Conservation (phyloP, 2,797 vertebrate species). For the Bufotes viridis region DNA sequence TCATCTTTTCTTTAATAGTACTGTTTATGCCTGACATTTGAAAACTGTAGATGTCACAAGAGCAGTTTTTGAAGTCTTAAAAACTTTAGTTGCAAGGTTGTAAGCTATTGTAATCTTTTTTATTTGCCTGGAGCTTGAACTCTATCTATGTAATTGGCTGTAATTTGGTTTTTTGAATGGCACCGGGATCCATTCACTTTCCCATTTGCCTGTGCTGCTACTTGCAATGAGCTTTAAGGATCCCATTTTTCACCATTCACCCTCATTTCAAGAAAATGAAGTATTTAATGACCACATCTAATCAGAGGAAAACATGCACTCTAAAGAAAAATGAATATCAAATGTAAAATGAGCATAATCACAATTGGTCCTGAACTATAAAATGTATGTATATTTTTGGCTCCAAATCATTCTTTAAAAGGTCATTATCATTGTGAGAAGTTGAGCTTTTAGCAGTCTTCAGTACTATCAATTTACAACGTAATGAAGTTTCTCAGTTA, state of each 20-base stretch:
- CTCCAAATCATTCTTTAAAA: slow-evolving; percentile 52
- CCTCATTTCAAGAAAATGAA: slow-evolving; percentile 53
- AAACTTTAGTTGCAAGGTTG: slow-evolving; percentile 49
- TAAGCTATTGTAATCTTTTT: slow-evolving; percentile 51
- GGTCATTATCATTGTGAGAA: slow-evolving; percentile 46
- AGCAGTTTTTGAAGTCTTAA: slow-evolving; percentile 36
- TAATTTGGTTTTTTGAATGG: slow-evolving; percentile 53
- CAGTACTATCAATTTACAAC: slow-evolving; percentile 34
- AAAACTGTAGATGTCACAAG: slow-evolving; percentile 49
- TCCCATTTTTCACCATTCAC: slow-evolving; percentile 47
- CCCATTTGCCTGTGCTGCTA: slow-evolving; percentile 38
- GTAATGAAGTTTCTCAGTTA: slow-evolving; percentile 44
- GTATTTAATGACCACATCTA: slow-evolving; percentile 52
- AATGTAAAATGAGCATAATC: slow-evolving; percentile 50
- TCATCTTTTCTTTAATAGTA: slow-evolving; percentile 42
- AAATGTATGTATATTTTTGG: slow-evolving; percentile 52
- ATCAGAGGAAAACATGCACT: slow-evolving; percentile 55
- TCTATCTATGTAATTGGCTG: slow-evolving; percentile 53
- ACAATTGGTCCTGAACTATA: slow-evolving; percentile 43
- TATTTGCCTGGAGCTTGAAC: slow-evolving; percentile 52
- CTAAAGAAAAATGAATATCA: slow-evolving; percentile 52
- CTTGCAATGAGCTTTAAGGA: slow-evolving; percentile 50
- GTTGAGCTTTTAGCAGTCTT: slow-evolving; percentile 30
- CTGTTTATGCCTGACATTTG: slow-evolving; percentile 26
- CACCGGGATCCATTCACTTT: slow-evolving; percentile 51